These are phyloP conservation scores for Alligator sinensis DNA, from an alignment of 2,113 vertebrate species.

Conservation along the genomic window DNA sequence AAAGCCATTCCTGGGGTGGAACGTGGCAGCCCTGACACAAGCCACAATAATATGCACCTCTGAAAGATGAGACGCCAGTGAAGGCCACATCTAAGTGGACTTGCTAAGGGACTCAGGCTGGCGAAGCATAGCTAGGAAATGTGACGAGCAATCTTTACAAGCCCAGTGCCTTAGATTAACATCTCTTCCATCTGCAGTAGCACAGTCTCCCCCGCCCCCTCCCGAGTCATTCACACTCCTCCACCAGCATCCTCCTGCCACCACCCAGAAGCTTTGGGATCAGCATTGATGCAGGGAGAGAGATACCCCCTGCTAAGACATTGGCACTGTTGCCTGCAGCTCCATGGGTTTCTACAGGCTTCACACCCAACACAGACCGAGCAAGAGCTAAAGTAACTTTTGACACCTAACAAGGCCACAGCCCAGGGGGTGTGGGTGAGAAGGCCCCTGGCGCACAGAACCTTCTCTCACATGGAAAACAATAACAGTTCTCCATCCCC, in stretches of 20 bases:
- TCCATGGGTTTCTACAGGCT: accelerated
- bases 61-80: background rate
- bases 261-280: accelerated
- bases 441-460: background rate
- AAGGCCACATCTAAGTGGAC: background rate
- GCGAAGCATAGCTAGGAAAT: background rate
- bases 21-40: accelerated
- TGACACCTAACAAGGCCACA: background rate
- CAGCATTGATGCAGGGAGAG: background rate
- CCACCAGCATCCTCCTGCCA: accelerated
- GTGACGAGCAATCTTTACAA: accelerated
- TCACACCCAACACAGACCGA: accelerated
- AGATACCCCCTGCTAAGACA: background rate
- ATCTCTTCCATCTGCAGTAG: accelerated
- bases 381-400: accelerated
- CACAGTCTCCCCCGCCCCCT: background rate
- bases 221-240: accelerated
- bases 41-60: background rate
- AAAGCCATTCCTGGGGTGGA: background rate
- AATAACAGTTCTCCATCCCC: background rate
- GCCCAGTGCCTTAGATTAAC: background rate
- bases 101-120: background rate
- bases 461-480: background rate
- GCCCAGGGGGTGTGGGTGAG: background rate
- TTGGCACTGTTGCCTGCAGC: background rate